Evolutionary conservation across 2,888 invertebrate genomes (phyloP), one percentile per base, ranked within the genome.

Genomic region (Drosophila pegasa): DNA sequence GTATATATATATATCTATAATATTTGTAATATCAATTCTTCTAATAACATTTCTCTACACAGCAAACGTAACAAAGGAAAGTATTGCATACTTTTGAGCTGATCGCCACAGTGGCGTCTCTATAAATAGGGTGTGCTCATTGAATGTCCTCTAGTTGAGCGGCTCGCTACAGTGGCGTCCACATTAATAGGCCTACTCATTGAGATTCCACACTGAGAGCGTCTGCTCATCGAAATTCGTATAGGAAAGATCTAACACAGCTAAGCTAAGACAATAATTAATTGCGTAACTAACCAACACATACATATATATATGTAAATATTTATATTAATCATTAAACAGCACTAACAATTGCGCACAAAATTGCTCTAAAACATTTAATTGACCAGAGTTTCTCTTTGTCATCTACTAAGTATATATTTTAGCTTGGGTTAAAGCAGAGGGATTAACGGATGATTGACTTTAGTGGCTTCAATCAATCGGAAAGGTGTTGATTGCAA

Each of bases 351-450:
- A 58, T 83, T 71, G 75, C 79, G 69, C 88, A 71, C 83, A 88
- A 88, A 88, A 80, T 75, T 78, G 78, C 87, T 87, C 87, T 86
- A 88, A 86, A 88, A 88, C 84, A 80, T 84, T 86, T 86, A 86
- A 86, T 86, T 86, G 85, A 86, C 85, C 71, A 83, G 64, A 75
- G 69, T 87, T 62, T 29, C 65, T 77, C 74, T 66, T 65, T 69
- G 65, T 71, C 73, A 66, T 73, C 86, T 87, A 79, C 76, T 59
- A 65, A 67, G 50, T 69, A 69, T 35, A 22, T 56, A n/a, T 60
- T 41, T 45, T 40, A 57, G 43, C 14, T 65, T 54, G 58, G 50
- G 38, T 35, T 73, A 63, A 80, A 76, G 87, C 84, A 67, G 64
- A 58, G 62, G 64, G 38, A 27, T 31, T 33, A 45, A 25, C 38